Evolutionary conservation across 2,113 vertebrate genomes (phyloP), one percentile per base, ranked within the genome.

Genomic region (Ageneiosus marmoratus): DNA sequence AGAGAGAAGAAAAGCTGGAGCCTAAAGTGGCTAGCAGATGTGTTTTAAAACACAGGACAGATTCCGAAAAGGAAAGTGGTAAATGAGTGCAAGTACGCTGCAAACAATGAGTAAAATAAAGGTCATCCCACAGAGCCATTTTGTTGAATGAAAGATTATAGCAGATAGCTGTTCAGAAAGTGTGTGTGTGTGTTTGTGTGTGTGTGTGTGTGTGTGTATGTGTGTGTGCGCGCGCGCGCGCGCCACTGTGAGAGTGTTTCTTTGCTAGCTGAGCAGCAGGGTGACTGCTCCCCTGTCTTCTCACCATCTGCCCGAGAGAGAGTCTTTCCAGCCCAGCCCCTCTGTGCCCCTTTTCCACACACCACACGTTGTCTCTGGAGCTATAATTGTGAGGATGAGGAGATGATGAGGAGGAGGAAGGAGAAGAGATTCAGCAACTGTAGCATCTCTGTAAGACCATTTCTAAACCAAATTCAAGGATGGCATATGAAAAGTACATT

Each of bases 301-400:
- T 79, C 73, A 88, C 87, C 87, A 88, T 88, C 87, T 88, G 87
- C 87, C 87, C 46, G 72, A 82, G 85, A 87, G 83, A 69, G 70
- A 87, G 46, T 48, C 73, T 78, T 77, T 83, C 83, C 86, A 87
- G 62, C 86, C 20, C 73, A 56, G 60, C 27, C 72, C 67, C 63
- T 46, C 79, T 77, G 58, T 62, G 78, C 53, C 65, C 79, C 74
- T 56, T 74, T 69, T 60, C 76, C 27, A 44, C 76, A 86, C 82
- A 73, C 83, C 81, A 79, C 80, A 74, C 74, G 2, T 53, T 16
- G 48, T 75, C 67, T 67, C 50, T 84, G 62, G 83, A 77, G 80
- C 67, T 83, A 77, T 82, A 27, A 37, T 27, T 60, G 20, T 50
- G 77, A 89, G 88, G 85, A 87, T 88, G 77, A 44, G 62, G 77